Base-by-base conservation (phyloP, 2,797 vertebrate genomes). In the Serranus cabrilla region DNA sequence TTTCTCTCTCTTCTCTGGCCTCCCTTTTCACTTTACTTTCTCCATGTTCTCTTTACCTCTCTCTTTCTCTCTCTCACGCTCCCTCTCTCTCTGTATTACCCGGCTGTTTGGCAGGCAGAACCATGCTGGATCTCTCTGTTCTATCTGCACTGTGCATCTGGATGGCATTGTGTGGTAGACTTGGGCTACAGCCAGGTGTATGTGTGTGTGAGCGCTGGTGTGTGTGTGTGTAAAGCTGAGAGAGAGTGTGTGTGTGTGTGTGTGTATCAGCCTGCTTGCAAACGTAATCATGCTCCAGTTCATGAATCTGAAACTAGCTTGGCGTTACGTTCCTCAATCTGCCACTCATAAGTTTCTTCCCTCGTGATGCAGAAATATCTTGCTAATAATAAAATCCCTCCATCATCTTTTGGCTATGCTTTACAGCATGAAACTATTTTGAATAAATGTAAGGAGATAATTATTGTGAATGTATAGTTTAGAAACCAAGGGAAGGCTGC, bases 131-230 rank as follows among this genome's bases (percentile, higher is more conserved):
- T 92, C 88, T 84, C 75, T 83, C 78, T 85, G 72, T 88, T 79
- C 78, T 94, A 94, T 94, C 92, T 90, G 76, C 81, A 55, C 80
- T 73, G 83, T 92, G 92, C 93, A 94, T 94, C 94, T 94, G 94
- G 90, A 91, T 89, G 86, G 91, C 82, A 91, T 92, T 92, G 91
- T 91, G 90, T 87, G 76, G 87, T 89, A 75, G 65, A 84, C 73
- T 90, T 94, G 94, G 94, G 82, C 73, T 76, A 46, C 56, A 77
- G 91, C 91, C 93, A 94, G 78, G 81, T 83, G 58, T 39, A 60
- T 57, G 54, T 55, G 68, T 60, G 61, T 76, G 52, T 58, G 47
- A 52, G 46, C 56, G 50, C 31, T 31, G 58, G 58, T 45, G 43
- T 59, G 72, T 61, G 50, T 62, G 60, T 59, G 58, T 50, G 69